These are phyloP conservation scores for Bolinopsis microptera DNA, from an alignment of 37 sponge, comb jelly and placozoan genomes.

Conservation along the genomic window DNA sequence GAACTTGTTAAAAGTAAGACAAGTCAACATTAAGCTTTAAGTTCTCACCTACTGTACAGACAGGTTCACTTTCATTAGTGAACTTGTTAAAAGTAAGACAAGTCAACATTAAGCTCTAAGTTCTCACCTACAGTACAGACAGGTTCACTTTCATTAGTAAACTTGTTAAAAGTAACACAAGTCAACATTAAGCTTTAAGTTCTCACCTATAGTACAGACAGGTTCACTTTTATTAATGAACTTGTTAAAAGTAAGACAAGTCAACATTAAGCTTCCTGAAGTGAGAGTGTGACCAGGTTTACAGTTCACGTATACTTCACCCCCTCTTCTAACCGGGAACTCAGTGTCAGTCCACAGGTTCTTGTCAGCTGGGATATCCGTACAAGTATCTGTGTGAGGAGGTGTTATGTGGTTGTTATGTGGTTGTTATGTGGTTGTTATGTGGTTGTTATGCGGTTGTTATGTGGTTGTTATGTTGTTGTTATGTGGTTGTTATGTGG, in stretches of 20 bases:
- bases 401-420: not conserved
- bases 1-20: not conserved
- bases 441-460: too few species aligned
- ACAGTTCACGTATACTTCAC: not conserved
- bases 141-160: not conserved
- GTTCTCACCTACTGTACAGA: too few species aligned
- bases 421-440: too few species aligned
- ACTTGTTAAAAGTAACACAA: not conserved
- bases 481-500: too few species aligned
- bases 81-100: not conserved
- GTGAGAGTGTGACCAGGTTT: not conserved
- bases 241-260: not conserved
- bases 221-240: not conserved
- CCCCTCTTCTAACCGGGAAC: not conserved
- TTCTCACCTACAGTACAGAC: too few species aligned
- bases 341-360: not conserved
- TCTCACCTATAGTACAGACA: not conserved
- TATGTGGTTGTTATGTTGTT: too few species aligned
- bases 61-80: not conserved
- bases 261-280: not conserved
- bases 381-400: not conserved
- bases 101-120: not conserved
- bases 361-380: not conserved
- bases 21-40: not conserved
- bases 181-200: not conserved